These are phyloP conservation scores for Danio albolineatus DNA, from an alignment of 2,797 vertebrate species.

Conservation along the genomic window DNA sequence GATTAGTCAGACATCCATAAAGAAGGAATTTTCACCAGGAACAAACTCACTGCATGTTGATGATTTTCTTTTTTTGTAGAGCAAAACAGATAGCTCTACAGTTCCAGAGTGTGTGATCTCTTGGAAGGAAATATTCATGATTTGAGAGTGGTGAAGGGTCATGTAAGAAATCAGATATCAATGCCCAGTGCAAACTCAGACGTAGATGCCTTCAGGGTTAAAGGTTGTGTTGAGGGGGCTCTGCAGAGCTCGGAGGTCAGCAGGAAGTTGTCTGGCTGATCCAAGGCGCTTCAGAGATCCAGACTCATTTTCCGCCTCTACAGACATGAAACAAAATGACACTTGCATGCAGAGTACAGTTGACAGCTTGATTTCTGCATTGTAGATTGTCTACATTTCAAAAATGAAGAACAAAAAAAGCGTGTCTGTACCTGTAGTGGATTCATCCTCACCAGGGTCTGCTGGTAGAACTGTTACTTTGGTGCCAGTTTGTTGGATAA, in stretches of 20 bases:
- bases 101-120: background rate
- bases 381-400: background rate
- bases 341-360: background rate
- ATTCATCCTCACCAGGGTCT: constrained; percentile 81
- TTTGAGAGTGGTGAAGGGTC: background rate
- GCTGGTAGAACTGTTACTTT: constrained; percentile 94
- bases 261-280: constrained; percentile 89
- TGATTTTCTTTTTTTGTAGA: background rate
- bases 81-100: background rate
- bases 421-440: constrained; percentile 60
- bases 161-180: constrained; percentile 18
- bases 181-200: constrained; percentile 75
- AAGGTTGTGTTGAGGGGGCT: constrained; percentile 86
- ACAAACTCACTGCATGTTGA: constrained; percentile 14
- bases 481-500: constrained; percentile 96
- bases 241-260: constrained; percentile 89
- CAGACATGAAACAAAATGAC: background rate
- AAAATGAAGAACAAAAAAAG: background rate
- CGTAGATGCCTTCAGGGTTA: constrained; percentile 97
- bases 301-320: constrained; percentile 80
- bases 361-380: background rate
- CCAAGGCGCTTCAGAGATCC: constrained; percentile 87
- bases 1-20: background rate
- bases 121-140: constrained; percentile 1
- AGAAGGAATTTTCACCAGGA: background rate